phyloP scores from a whole-genome alignment of 2,113 vertebrate genomes.

The Thunnus maccoyii region DNA sequence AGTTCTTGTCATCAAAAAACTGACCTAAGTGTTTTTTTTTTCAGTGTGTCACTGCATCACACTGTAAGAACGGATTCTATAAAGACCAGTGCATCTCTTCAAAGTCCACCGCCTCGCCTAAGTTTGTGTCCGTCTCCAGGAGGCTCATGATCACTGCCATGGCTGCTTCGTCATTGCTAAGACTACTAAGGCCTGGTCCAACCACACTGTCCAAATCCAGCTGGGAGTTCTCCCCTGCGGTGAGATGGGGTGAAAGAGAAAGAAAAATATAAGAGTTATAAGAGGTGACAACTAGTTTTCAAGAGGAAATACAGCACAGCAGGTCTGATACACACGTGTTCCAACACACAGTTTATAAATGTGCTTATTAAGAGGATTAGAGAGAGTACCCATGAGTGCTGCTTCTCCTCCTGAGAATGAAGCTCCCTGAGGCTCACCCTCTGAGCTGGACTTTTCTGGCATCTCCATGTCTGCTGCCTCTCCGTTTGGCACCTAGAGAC shows the following conservation, averaged over 20 bases:
- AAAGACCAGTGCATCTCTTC: constrained; percentile 92
- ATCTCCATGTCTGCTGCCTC: constrained; percentile 83
- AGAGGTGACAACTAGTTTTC: not conserved
- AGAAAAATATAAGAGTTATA: not conserved
- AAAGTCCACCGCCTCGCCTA: constrained; percentile 89
- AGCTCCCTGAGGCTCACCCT: constrained; percentile 80
- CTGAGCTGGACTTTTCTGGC: constrained; percentile 83
- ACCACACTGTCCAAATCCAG: constrained; percentile 91
- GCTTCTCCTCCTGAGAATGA: constrained; percentile 82
- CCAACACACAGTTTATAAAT: not conserved
- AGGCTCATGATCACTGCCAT: constrained; percentile 95
- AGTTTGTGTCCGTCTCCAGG: constrained; percentile 91
- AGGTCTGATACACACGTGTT: not conserved
- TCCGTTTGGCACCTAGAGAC: constrained; percentile 88
- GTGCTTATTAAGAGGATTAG: not conserved
- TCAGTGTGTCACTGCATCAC: constrained; percentile 18
- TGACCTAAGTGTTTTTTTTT: constrained; percentile 15
- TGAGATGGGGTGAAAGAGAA: not conserved
- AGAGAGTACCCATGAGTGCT: constrained; percentile 85
- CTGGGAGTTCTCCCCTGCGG: constrained; percentile 86
- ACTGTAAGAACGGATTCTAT: constrained; percentile 75
- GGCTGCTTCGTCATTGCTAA: constrained; percentile 89
- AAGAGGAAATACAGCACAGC: too few relatives aligned
- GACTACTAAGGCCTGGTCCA: constrained; percentile 82
- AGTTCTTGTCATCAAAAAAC: constrained; percentile 29